Evolutionary conservation across 2,888 invertebrate species (phyloP).

Genomic region (Alsophila aescularia): DNA sequence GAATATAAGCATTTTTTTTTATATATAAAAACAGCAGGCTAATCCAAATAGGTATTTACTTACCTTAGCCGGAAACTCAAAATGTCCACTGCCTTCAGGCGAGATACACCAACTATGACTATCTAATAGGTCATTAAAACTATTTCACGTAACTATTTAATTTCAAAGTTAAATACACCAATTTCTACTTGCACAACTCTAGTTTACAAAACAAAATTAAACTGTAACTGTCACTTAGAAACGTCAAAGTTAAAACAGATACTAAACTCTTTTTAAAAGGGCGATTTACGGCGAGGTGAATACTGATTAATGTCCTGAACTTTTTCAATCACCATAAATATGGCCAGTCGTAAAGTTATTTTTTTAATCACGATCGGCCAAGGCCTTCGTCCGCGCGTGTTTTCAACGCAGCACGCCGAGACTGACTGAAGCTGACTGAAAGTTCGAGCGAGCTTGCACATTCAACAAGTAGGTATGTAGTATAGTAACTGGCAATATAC

Average conservation of each 20-base stretch:
- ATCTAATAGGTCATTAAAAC: too few species aligned
- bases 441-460: conserved; percentile 40
- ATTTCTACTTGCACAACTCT: conserved; percentile 13
- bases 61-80: too few species aligned
- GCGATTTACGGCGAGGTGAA: neutral
- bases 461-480: conserved; percentile 61
- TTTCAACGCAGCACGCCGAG: conserved; percentile 11
- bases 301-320: neutral
- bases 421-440: conserved; percentile 51
- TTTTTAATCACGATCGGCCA: conserved; percentile 17
- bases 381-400: conserved; percentile 39
- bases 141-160: too few species aligned
- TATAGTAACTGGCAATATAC: conserved; percentile 22
- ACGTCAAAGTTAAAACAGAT: too few species aligned
- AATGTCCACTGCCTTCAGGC: too few species aligned
- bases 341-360: conserved; percentile 22
- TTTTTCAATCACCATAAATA: neutral
- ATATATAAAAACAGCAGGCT: too few species aligned
- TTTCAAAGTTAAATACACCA: too few species aligned
- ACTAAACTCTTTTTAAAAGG: conserved; percentile 5
- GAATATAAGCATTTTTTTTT: too few species aligned
- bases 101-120: neutral
- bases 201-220: neutral
- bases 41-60: too few species aligned
- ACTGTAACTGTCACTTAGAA: conserved; percentile 14